Percentiles rank a stretch among this genome's conserved stretches.
These are phyloP conservation scores for Dryocosmus kuriphilus DNA, from an alignment of 2,888 invertebrate genomes.

Conservation along the genomic window DNA sequence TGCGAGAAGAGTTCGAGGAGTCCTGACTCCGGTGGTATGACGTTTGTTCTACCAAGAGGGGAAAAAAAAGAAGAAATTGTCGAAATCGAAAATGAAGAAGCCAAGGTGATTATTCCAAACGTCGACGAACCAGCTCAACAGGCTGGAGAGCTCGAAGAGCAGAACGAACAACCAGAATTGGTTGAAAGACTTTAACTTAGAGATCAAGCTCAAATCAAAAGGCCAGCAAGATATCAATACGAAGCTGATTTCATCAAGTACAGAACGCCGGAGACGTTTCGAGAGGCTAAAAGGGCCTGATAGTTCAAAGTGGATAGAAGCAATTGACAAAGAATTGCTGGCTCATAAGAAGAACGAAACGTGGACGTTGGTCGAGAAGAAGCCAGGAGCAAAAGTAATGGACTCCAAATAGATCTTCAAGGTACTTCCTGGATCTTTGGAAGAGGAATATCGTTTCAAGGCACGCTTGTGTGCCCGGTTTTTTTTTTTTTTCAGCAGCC, in stretches of 20 bases:
- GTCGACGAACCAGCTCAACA: too few species aligned
- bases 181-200: too few species aligned
- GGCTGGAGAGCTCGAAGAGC: too few species aligned
- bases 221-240: conserved; percentile 7
- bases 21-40: not conserved
- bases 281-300: conserved; percentile 42
- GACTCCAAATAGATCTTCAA: conserved; percentile 55
- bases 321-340: conserved; percentile 42
- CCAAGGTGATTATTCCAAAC: too few species aligned
- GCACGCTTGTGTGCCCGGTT: conserved; percentile 54
- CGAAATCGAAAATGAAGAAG: too few species aligned
- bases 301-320: conserved; percentile 41
- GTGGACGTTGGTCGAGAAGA: conserved; percentile 45
- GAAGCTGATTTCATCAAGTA: conserved; percentile 24
- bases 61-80: too few species aligned
- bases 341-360: conserved; percentile 46
- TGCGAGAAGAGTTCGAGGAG: not conserved
- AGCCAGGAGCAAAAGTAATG: conserved; percentile 39
- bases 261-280: conserved; percentile 12
- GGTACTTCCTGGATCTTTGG: conserved; percentile 46
- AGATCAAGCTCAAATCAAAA: not conserved
- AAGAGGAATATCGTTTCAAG: conserved; percentile 50
- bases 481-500: conserved; percentile 49
- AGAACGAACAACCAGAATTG: too few species aligned
- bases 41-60: too few species aligned